Evolutionary conservation across 2,113 vertebrate species (phyloP), one percentile per base, ranked within the genome.

Genomic region (Merops nubicus): DNA sequence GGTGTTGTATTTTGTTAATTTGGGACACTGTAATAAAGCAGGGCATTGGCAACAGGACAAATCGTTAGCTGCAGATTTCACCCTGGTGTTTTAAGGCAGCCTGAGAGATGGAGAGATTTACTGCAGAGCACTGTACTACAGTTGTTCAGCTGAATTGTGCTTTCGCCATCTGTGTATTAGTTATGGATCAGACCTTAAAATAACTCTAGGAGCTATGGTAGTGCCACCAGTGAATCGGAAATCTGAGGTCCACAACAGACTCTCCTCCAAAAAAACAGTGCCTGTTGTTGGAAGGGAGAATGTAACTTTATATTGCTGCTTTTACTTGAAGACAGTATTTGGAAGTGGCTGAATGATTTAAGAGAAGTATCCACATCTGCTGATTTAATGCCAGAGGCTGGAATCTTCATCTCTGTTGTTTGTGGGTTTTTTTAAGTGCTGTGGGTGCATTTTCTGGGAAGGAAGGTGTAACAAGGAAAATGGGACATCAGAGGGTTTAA

Each of bases 161-260:
- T 85, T 85, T 93, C 51, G 47, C 25, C 45, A 10, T 86, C 62
- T 64, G 5, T 11, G 1, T n/a, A 19, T n/a, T 62, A 50, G 43
- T 59, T 89, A 60, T 40, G 70, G 87, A 75, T 89, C 23, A 56
- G 65, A 51, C 36, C 42, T 79, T 79, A 68, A 85, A 91, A 74
- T 91, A 85, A 17, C 26, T 67, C 14, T 6, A 29, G 1, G 3
- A 89, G 36, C 40, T 78, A 2, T 45, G 34, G 21, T 80, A 62
- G 45, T 70, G 45, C 59, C 13, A 47, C 29, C 42, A 45, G 5
- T 54, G 28, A 81, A 65, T 42, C 21, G 8, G 45, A 77, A 14
- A 28, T 59, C 67, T 15, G 8, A 83, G 36, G 34, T 83, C 40
- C 0, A 0, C 40, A 25, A 12, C 5, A 1, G 28, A 69, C n/a